A percentile compares a stretch with the other conserved stretches of the same genome.
Conservation (phyloP, 2,888 invertebrate species). For the Perithous albicinctus region DNA sequence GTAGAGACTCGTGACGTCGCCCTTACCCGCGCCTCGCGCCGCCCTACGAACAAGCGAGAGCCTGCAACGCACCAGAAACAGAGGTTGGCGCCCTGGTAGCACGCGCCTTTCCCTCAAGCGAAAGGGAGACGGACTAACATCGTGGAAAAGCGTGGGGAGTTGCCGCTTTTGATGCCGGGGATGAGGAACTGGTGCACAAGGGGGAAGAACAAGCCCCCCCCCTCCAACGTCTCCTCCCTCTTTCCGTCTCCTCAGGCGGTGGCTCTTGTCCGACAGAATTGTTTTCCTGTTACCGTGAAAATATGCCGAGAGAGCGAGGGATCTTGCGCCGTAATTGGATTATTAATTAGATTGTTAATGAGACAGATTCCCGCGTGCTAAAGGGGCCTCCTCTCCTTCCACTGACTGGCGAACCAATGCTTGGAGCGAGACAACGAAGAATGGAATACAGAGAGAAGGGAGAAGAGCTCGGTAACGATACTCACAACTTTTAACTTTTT, state of each 20-base stretch:
- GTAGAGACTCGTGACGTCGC: constrained; percentile 60
- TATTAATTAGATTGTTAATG: constrained; percentile 84
- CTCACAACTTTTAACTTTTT: background rate
- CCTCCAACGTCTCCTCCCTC: background rate
- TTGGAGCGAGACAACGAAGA: constrained; percentile 47
- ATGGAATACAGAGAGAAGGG: constrained; percentile 18
- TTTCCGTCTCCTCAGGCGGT: constrained; percentile 49
- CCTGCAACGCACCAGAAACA: constrained; percentile 22
- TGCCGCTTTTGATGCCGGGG: constrained; percentile 39
- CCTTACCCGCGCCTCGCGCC: constrained; percentile 38
- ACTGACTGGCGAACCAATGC: constrained; percentile 10
- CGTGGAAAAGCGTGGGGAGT: constrained; percentile 69
- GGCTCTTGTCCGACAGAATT: constrained; percentile 74
- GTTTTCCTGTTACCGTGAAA: constrained; percentile 82
- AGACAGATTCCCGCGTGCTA: constrained; percentile 79
- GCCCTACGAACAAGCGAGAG: constrained; percentile 60
- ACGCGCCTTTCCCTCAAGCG: constrained; percentile 32
- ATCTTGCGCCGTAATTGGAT: constrained; percentile 82
- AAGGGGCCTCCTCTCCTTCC: background rate
- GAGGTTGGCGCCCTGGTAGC: constrained; percentile 26
- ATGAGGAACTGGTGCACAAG: constrained; percentile 2
- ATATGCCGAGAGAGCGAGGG: constrained; percentile 76
- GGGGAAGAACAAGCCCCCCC: constrained; percentile 40
- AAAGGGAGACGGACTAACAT: constrained; percentile 49
- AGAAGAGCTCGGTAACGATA: constrained; percentile 8